These are phyloP conservation scores for Synodontis membranacea DNA, from an alignment of 2,113 vertebrate species.

Conservation along the genomic window DNA sequence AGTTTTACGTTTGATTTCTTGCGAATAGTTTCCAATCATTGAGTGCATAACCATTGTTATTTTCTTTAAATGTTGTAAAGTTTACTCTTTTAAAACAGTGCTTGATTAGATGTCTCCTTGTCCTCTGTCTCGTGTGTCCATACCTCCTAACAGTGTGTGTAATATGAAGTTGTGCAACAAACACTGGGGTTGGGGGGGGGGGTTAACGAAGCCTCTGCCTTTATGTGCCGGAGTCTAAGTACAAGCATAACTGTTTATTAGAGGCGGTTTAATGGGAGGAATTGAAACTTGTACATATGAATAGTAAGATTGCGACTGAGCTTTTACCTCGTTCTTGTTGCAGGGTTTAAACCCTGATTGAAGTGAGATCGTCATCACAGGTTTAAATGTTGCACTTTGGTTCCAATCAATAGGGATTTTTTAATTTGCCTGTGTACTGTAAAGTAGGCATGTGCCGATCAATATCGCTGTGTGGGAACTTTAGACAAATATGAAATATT, in stretches of 20 bases:
- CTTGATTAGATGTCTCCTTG: not conserved
- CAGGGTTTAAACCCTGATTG: not conserved
- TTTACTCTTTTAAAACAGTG: not conserved
- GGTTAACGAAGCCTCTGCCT: not conserved
- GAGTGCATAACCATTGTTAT: conserved; percentile 21
- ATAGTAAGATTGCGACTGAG: not conserved
- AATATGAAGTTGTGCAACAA: not conserved
- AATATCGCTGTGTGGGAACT: not conserved
- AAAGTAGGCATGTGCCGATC: conserved; percentile 28
- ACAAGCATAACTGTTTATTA: not conserved
- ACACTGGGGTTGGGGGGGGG: too few species aligned
- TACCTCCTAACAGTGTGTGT: not conserved
- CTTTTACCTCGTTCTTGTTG: conserved; percentile 19
- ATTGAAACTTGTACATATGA: conserved; percentile 41
- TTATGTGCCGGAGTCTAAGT: not conserved
- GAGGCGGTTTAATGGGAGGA: not conserved
- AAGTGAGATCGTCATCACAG: conserved; percentile 33
- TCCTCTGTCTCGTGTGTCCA: not conserved
- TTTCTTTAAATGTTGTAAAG: conserved; percentile 21
- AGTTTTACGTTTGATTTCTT: conserved; percentile 3
- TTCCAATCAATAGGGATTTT: conserved; percentile 40
- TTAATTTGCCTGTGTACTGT: conserved; percentile 21
- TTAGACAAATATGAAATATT: not conserved
- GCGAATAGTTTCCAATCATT: conserved; percentile 26
- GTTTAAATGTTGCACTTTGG: conserved; percentile 46